Percentiles rank a stretch among this genome's conserved stretches.
Conservation (phyloP, 2,113 vertebrate genomes). For the Gasterosteus nipponicus region DNA sequence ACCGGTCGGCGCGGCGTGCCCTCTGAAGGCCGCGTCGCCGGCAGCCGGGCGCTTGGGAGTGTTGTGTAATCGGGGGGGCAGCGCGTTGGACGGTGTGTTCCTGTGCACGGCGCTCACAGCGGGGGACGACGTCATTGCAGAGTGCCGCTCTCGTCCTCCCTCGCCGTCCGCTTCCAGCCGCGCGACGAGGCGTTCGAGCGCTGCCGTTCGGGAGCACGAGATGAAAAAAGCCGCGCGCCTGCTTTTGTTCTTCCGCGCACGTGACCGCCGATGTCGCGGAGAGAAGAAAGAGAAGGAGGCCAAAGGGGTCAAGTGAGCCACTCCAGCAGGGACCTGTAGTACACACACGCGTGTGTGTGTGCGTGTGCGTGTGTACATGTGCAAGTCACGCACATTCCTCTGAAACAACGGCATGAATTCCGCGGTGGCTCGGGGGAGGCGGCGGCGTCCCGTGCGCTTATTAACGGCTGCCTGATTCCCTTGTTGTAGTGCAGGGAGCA, state of each 20-base stretch:
- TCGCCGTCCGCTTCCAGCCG: slow-evolving; percentile 15
- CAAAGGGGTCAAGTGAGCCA: not conserved
- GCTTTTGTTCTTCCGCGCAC: slow-evolving; percentile 1
- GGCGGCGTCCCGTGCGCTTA: slow-evolving; percentile 71
- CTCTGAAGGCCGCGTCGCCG: slow-evolving; percentile 63
- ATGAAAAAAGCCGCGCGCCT: not conserved
- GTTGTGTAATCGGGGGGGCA: slow-evolving; percentile 61
- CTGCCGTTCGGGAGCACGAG: slow-evolving; percentile 12
- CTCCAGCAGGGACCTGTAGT: slow-evolving; percentile 15
- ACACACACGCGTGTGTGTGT: not conserved
- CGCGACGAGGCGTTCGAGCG: not conserved
- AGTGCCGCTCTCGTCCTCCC: slow-evolving; percentile 66
- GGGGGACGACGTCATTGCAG: slow-evolving; percentile 66
- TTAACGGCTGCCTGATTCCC: slow-evolving; percentile 68
- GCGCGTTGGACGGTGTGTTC: slow-evolving; percentile 42
- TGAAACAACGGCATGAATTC: slow-evolving; percentile 70
- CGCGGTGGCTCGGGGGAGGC: slow-evolving; percentile 49
- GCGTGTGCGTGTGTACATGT: slow-evolving; percentile 33
- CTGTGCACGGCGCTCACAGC: slow-evolving; percentile 46
- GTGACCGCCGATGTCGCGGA: not conserved
- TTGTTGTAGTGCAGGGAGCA: slow-evolving; percentile 70
- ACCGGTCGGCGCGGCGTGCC: slow-evolving; percentile 35
- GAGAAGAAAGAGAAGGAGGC: not conserved
- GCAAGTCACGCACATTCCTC: slow-evolving; percentile 64
- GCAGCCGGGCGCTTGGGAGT: slow-evolving; percentile 45